Evolutionary conservation across 2,113 vertebrate genomes (phyloP).

Genomic region (Pipa parva): DNA sequence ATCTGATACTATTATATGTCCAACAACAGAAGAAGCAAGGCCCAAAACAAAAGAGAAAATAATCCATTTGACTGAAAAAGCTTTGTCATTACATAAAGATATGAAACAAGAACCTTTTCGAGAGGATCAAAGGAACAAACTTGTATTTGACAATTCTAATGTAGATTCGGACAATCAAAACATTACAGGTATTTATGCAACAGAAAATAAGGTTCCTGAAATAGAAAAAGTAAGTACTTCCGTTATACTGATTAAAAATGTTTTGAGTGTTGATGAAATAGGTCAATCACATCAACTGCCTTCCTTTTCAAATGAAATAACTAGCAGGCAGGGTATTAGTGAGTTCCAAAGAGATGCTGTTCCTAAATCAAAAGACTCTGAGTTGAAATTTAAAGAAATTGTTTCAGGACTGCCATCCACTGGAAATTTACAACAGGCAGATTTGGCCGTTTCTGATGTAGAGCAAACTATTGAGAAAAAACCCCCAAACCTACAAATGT

Average conservation of each 20-base stretch:
- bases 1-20: not conserved
- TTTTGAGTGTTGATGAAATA: not conserved
- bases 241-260: not conserved
- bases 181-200: not conserved
- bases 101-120: not conserved
- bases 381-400: constrained; percentile 33
- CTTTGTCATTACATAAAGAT: not conserved
- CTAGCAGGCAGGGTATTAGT: not conserved
- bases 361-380: not conserved
- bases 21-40: not conserved
- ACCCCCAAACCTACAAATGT: constrained; percentile 42
- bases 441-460: not conserved
- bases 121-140: not conserved
- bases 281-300: not conserved
- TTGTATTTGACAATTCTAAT: not conserved
- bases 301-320: not conserved
- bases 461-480: not conserved
- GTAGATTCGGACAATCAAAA: not conserved
- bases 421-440: constrained; percentile 26
- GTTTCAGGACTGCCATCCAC: constrained; percentile 39
- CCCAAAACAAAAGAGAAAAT: not conserved
- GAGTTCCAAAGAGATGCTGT: not conserved
- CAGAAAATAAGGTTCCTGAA: not conserved
- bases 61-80: not conserved
- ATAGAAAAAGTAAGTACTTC: not conserved